Base-by-base conservation (phyloP, 2,113 vertebrate species). In the Podarcis muralis region DNA sequence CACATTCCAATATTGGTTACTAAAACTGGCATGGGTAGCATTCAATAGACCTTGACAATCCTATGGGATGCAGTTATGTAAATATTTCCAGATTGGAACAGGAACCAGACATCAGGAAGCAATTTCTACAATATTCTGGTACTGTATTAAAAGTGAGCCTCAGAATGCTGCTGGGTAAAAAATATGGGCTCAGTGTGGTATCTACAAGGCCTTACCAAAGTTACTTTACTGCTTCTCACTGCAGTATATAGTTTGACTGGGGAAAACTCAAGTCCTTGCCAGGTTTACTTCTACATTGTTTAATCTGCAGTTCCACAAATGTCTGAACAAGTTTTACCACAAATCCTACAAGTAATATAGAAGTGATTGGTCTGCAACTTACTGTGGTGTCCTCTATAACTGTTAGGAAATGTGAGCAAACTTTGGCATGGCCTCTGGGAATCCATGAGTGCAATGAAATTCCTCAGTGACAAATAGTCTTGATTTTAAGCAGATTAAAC, bases 401-500 rank as follows among this genome's bases (percentile, higher is more conserved):
- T 48, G 43, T 68, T 68, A 88, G 62, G 37, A 88, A 83, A 83
- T 53, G 62, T 68, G n/a, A 83, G 40, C 8, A 77, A 76, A 83
- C 76, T 82, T 76, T 88, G 72, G 40, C 74, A 57, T 68, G 59
- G 53, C 72, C 37, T 76, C 72, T 83, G 87, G 69, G 71, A 88
- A 77, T 76, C 11, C 3, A 32, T 27, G 59, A 5, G n/a, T 6
- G 37, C 57, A 32, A 76, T 11, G 62, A 83, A 81, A 88, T 68
- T 53, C 18, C 18, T 30, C 22, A 25, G 18, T 48, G 18, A 83
- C 35, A 88, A 83, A 76, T 83, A 43, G 62, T 15, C 5, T 53
- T 43, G 59, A 37, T 76, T 83, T 48, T 88, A 20, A 65, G 32
- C 35, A 76, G 20, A 65, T 65, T 88, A 76, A 88, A 83, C 15